Conservation (phyloP, 2,888 invertebrate genomes). For the Syrphus vitripennis region DNA sequence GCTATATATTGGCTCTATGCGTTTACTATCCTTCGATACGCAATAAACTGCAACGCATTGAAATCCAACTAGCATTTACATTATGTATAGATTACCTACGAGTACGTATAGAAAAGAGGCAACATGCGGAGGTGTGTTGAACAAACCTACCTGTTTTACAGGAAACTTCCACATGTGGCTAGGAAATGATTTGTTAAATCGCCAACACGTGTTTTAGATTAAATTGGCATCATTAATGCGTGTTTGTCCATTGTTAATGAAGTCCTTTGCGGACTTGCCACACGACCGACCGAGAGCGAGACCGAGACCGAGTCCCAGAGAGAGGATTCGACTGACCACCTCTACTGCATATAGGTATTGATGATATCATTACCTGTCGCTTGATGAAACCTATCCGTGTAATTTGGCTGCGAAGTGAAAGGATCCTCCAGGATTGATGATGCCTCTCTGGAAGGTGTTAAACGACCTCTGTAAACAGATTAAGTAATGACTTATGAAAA, state of each 20-base stretch:
- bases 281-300: not conserved
- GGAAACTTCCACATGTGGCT: slow-evolving; percentile 43
- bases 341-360: not conserved
- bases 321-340: not conserved
- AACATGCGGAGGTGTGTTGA: slow-evolving; percentile 1
- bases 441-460: slow-evolving; percentile 21
- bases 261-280: slow-evolving; percentile 39
- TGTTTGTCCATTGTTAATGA: slow-evolving; percentile 38
- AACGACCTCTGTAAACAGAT: slow-evolving; percentile 61
- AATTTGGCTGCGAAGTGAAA: slow-evolving; percentile 14
- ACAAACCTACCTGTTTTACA: slow-evolving; percentile 45
- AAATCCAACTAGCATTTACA: not conserved
- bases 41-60: slow-evolving; percentile 37
- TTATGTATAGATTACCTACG: too few species aligned
- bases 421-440: not conserved
- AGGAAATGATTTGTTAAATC: slow-evolving; percentile 56
- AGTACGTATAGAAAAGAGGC: not conserved
- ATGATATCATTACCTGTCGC: not conserved
- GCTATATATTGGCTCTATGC: too few species aligned
- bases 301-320: not conserved
- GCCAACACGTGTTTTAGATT: slow-evolving; percentile 68
- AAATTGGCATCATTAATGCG: slow-evolving; percentile 58
- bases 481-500: slow-evolving; percentile 64
- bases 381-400: not conserved
- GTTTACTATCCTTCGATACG: not conserved